Conservation (phyloP, 2,797 vertebrate species). For the Orestias chungarensis region DNA sequence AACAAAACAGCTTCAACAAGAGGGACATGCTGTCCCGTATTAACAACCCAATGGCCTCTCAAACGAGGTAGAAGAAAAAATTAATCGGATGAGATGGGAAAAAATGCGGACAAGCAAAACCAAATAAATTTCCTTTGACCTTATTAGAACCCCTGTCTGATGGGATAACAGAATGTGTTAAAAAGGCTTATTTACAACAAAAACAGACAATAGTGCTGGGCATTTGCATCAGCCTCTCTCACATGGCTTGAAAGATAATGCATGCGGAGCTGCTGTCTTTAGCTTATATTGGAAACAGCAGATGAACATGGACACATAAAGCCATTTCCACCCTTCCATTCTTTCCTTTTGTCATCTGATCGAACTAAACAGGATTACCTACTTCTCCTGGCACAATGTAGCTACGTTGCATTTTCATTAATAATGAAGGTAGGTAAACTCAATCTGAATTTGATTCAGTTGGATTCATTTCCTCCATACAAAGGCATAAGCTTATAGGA, state of each 20-base stretch:
- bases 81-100: constrained; percentile 25
- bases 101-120: constrained; percentile 24
- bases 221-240: constrained; percentile 1
- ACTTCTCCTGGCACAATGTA: constrained; percentile 7
- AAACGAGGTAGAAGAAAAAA: neutral
- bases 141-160: constrained; percentile 38
- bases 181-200: constrained; percentile 46
- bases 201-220: constrained; percentile 2
- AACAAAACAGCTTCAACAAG: no score
- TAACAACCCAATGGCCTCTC: neutral
- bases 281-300: constrained; percentile 27
- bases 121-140: constrained; percentile 39
- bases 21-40: neutral
- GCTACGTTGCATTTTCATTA: constrained; percentile 26
- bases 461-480: constrained; percentile 30
- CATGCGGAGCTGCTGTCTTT: constrained; percentile 17
- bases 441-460: constrained; percentile 42
- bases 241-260: neutral
- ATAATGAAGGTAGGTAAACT: constrained; percentile 33
- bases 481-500: constrained; percentile 29
- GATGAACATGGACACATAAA: constrained; percentile 15
- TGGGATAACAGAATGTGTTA: constrained; percentile 23
- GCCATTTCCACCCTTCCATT: constrained; percentile 26
- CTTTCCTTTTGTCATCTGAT: constrained; percentile 34
- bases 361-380: constrained; percentile 29